A percentile compares a stretch with the other conserved stretches of the same genome.
These are phyloP conservation scores for Epizoanthus scotinus DNA, from an alignment of 92 coral and sea anemone species.

Conservation along the genomic window DNA sequence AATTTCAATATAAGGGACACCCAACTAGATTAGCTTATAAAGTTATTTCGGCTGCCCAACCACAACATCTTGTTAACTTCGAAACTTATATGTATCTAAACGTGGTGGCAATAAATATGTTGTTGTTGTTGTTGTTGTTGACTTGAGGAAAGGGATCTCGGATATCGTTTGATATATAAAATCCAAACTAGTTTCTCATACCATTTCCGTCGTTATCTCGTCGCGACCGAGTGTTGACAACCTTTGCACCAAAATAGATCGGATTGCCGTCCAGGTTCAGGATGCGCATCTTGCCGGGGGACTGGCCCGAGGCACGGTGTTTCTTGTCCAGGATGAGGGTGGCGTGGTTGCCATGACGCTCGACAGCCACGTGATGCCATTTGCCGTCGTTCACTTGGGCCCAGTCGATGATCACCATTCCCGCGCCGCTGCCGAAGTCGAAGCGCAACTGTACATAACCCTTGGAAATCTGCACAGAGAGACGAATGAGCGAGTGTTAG, in stretches of 20 bases:
- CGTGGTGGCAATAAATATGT: too few relatives aligned
- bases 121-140: too few relatives aligned
- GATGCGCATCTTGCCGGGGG: conserved; percentile 96
- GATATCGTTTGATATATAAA: too few relatives aligned
- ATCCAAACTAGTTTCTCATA: neutral
- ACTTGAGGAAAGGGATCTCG: too few relatives aligned
- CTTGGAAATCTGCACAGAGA: conserved; percentile 70
- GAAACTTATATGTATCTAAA: too few relatives aligned
- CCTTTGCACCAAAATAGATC: conserved; percentile 88
- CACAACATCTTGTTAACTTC: too few relatives aligned
- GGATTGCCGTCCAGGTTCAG: conserved; percentile 85
- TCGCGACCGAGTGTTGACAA: conserved; percentile 56
- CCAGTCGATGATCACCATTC: conserved; percentile 88
- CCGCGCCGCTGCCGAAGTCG: conserved; percentile 97
- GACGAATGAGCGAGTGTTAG: neutral
- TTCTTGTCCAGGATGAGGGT: conserved; percentile 79
- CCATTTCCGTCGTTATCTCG: conserved; percentile 51
- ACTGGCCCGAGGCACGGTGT: conserved; percentile 87
- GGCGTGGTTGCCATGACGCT: conserved; percentile 96
- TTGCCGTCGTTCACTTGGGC: conserved; percentile 81
- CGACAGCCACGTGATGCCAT: conserved; percentile 96
- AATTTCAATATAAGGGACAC: too few relatives aligned
- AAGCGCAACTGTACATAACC: conserved; percentile 93
- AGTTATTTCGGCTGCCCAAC: too few relatives aligned
- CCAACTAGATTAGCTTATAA: too few relatives aligned